Evolutionary conservation across 2,888 invertebrate species (phyloP), one percentile per base, ranked within the genome.

Genomic region (Cheiracanthium punctorium): DNA sequence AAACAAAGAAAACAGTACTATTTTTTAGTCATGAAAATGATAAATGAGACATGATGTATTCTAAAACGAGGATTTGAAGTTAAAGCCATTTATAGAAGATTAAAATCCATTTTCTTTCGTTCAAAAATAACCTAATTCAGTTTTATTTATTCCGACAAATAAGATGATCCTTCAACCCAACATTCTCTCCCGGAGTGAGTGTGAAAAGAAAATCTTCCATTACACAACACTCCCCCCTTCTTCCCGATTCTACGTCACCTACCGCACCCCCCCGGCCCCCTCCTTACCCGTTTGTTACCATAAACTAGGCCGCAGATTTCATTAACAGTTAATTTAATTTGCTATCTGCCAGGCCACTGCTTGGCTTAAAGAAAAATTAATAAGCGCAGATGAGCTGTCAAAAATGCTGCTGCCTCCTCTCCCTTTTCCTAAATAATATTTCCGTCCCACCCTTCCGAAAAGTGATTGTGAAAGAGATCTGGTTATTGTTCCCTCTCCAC

Each of bases 361-460:
- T 41, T 48, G 72, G 76, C 82, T 72, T 71, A 79, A 80, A 80
- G 85, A 85, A 85, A 86, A 86, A 86, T 86, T 86, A 86, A 86
- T 86, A 86, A 86, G 75, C 80, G 48, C 80, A 70, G 85, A 86
- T 86, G 85, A 86, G 85, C 80, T 86, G 85, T 86, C 85, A 86
- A 75, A 86, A 86, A 71, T 77, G 77, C 67, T 58, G 70, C n/a
- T 71, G 52, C 58, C 73, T 28, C 30, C 67, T 33, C 32, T 73
- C 65, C 65, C 70, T n/a, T n/a, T n/a, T n/a, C n/a, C 58, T 71
- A 64, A 64, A 30, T 71, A 75, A 41, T 69, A 70, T 82, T 71
- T 41, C 75, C 17, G 33, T 43, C 69, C 58, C 48, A n/a, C 64
- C 43, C 37, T 41, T 29, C n/a, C 30, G 30, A 24, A 37, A 80